These are phyloP conservation scores for Coptodon rendalli DNA, from an alignment of 2,113 vertebrate species.

Conservation along the genomic window DNA sequence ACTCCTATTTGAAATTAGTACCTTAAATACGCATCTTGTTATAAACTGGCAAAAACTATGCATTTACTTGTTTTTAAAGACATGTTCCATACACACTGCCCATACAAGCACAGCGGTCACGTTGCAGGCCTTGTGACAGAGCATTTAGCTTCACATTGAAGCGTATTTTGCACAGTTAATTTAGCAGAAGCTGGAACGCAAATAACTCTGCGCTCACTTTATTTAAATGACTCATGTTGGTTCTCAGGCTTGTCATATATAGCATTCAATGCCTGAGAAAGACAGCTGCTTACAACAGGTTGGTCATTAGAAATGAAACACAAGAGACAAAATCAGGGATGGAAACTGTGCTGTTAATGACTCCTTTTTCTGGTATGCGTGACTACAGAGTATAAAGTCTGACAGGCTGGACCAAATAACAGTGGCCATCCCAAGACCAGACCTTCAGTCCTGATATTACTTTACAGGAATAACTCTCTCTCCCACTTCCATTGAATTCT, in stretches of 20 bases:
- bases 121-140: slow-evolving; percentile 32
- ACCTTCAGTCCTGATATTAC: slow-evolving; percentile 7
- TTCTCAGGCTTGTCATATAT: slow-evolving; percentile 21
- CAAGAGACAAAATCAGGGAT: not conserved
- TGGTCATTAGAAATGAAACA: not conserved
- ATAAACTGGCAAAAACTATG: not conserved
- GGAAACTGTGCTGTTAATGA: not conserved
- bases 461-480: not conserved
- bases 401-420: not conserved
- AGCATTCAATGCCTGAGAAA: not conserved
- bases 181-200: slow-evolving; percentile 27
- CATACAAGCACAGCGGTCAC: slow-evolving; percentile 12
- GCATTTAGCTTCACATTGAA: not conserved
- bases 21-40: not conserved
- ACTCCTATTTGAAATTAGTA: not conserved
- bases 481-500: not conserved
- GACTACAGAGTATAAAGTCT: not conserved
- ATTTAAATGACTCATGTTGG: slow-evolving; percentile 10
- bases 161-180: slow-evolving; percentile 35
- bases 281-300: not conserved
- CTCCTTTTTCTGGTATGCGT: slow-evolving; percentile 4
- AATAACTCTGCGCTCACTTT: not conserved
- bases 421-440: not conserved
- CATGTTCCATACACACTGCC: slow-evolving; percentile 1
- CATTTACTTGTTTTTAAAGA: not conserved